phyloP scores from a whole-genome alignment of 2,113 vertebrate genomes.

The Chlamydotis undulata region DNA sequence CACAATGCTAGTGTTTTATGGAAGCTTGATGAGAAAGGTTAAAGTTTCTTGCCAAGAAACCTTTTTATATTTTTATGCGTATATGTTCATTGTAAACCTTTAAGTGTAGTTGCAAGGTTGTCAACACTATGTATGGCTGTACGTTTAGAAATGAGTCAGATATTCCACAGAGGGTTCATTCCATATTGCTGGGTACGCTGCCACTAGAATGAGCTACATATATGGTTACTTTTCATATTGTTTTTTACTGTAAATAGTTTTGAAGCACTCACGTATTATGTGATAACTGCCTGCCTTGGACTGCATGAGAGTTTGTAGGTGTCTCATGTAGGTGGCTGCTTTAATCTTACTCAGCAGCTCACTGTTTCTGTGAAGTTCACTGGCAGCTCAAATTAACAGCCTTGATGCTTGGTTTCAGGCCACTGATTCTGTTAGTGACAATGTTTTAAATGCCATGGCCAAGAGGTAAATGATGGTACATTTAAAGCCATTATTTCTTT shows the following conservation, averaged over 20 bases:
- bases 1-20: neutral
- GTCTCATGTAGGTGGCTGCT: neutral
- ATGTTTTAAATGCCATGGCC: neutral
- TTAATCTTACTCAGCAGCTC: neutral
- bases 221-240: neutral
- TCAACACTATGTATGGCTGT: neutral
- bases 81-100: neutral
- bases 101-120: neutral
- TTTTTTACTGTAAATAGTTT: slow-evolving; percentile 40
- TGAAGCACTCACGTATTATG: neutral
- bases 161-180: slow-evolving; percentile 17
- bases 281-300: neutral
- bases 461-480: neutral
- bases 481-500: neutral
- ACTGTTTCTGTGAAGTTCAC: neutral
- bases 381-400: neutral
- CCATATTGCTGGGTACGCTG: neutral
- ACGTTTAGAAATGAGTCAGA: neutral
- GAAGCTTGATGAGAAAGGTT: neutral
- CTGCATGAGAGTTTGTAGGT: slow-evolving; percentile 24
- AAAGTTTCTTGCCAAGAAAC: neutral
- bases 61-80: neutral
- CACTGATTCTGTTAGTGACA: neutral
- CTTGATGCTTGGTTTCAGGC: neutral
- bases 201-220: neutral